Evolutionary conservation across 2,113 vertebrate genomes (phyloP), one percentile per base, ranked within the genome.

Genomic region (Mola mola): DNA sequence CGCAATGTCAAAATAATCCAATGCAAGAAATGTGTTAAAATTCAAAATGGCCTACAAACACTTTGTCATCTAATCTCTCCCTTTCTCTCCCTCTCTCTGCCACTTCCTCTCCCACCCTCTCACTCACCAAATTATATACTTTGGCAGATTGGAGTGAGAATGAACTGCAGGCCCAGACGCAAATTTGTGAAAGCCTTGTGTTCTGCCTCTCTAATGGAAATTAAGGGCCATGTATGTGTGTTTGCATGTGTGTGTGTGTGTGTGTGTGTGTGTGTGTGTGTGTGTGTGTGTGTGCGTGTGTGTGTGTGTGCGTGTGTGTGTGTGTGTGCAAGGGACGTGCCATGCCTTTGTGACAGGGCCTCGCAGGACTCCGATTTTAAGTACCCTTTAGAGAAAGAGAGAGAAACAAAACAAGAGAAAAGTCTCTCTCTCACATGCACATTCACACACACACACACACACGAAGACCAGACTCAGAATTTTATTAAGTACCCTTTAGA

Each of bases 361-460:
- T 75, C 31, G 66, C 82, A 86, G 84, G 87, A 87, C 85, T 89
- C 76, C 28, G 79, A 90, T 90, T 93, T 92, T 87, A 91, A 93
- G 91, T 92, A 89, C 87, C 66, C 88, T 88, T 92, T 88, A 85
- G 88, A 90, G 86, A 90, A 82, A 82, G 83, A 78, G 62, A 68
- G 77, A 91, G n/a, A n/a, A n/a, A 38, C 15, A 90, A 89, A 85
- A 88, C 2, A 29, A 29, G 28, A 29, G 71, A 78, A 91, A 90
- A 89, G 85, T 89, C 88, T 69, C 31, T 58, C 60, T 56, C 55
- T 75, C 37, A 34, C 56, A 31, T 26, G 22, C 56, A 34, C 31
- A 10, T 26, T 47, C 53, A 64, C 31, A 43, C 64, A 66, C 48
- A 64, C 63, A 72, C 74, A 62, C 46, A 81, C 41, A 38, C 64